Evolutionary conservation across 1,140 invertebrate species (phyloP).

Genomic region (Tenebrio molitor): DNA sequence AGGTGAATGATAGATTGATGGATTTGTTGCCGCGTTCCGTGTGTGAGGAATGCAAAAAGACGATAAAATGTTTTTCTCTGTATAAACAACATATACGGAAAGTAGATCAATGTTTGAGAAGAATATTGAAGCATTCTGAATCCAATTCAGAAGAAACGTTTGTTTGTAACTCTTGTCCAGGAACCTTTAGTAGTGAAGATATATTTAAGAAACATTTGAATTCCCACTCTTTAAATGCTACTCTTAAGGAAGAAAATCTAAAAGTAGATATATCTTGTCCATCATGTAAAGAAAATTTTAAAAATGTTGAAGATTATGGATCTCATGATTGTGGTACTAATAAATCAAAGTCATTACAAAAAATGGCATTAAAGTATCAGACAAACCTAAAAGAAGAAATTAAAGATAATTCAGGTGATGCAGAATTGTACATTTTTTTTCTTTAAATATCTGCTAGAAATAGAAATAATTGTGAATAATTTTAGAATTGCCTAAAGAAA

Average conservation of each 20-base stretch:
- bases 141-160: slow-evolving; percentile 16
- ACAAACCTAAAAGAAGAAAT: slow-evolving; percentile 19
- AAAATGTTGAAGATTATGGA: not conserved
- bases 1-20: slow-evolving; percentile 47
- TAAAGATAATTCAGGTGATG: no score
- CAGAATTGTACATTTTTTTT: no score
- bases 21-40: slow-evolving; percentile 41
- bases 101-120: slow-evolving; percentile 34
- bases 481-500: no score
- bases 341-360: no score
- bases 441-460: no score
- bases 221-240: slow-evolving; percentile 15
- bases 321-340: slow-evolving; percentile 39
- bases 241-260: no score
- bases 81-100: slow-evolving; percentile 40
- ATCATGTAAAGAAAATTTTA: slow-evolving; percentile 27
- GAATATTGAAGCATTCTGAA: not conserved
- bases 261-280: slow-evolving; percentile 39
- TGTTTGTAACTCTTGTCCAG: slow-evolving; percentile 15
- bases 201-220: slow-evolving; percentile 23
- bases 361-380: no score
- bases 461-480: no score
- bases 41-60: slow-evolving; percentile 47
- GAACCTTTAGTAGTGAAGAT: slow-evolving; percentile 1
- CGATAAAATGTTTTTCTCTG: slow-evolving; percentile 25